phyloP scores from a whole-genome alignment of 1,140 invertebrate genomes.

The Drosophila funebris region DNA sequence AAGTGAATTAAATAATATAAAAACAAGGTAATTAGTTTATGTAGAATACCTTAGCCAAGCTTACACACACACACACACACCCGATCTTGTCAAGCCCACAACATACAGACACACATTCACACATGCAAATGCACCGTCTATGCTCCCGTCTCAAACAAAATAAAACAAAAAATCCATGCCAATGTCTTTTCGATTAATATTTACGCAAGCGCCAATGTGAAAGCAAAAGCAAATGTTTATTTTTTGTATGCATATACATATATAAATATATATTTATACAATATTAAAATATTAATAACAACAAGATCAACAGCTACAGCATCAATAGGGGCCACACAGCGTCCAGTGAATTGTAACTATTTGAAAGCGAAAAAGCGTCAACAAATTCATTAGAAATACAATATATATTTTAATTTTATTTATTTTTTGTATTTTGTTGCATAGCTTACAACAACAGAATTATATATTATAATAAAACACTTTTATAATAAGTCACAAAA shows the following conservation, averaged over 20 bases:
- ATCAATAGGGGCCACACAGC: constrained; percentile 23
- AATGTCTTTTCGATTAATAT: constrained; percentile 72
- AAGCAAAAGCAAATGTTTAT: constrained; percentile 70
- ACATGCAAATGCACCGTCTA: constrained; percentile 67
- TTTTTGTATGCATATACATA: constrained; percentile 71
- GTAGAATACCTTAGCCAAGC: constrained; percentile 57
- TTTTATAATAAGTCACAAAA: constrained; percentile 19
- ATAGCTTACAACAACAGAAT: constrained; percentile 11
- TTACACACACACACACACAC: constrained; percentile 37
- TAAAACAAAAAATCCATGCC: constrained; percentile 37
- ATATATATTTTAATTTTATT: constrained; percentile 8
- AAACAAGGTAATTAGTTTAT: constrained; percentile 40
- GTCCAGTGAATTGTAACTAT: constrained; percentile 19
- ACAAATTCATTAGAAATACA: background rate
- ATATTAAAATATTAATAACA: constrained; percentile 27
- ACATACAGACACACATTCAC: constrained; percentile 17
- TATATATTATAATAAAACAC: constrained; percentile 17
- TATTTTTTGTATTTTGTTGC: constrained; percentile 18
- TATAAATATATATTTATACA: constrained; percentile 61
- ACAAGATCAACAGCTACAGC: constrained; percentile 27
- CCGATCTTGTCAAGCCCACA: constrained; percentile 14
- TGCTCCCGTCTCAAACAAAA: constrained; percentile 52
- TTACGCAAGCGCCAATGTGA: constrained; percentile 75
- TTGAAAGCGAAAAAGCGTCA: background rate
- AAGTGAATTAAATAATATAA: constrained; percentile 14